Base-by-base conservation (phyloP, 2,797 vertebrate species). In the Amblyraja radiata region DNA sequence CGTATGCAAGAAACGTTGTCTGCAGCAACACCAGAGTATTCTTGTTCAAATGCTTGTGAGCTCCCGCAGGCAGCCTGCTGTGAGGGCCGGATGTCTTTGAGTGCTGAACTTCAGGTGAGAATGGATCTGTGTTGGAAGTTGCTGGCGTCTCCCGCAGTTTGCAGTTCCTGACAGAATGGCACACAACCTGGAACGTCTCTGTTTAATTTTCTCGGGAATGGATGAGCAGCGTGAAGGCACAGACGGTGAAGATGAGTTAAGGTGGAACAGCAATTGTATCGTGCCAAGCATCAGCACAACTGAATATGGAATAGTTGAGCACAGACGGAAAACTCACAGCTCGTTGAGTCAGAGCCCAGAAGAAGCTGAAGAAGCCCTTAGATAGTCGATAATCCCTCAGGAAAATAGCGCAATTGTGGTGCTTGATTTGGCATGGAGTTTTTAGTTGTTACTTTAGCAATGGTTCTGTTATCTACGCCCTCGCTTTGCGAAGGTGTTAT, bases 141-240 rank as follows among this genome's bases (percentile, higher is more conserved):
- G 84, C 32, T 68, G 63, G 61, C 61, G 36, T 68, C 63, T 88
- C 84, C 84, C 61, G 16, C 63, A 88, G 84, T 88, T n/a, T 18
- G 5, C 65, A 7, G 16, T 88, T 88, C 84, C n/a, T 88, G 84
- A n/a, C 84, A 88, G 84, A 68, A 88, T 88, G 61, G 84, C n/a
- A 18, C 7, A 65, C 61, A 88, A 88, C 61, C 84, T 88, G 84
- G 84, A 68, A 88, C 9, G n/a, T 36, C 63, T 68, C n/a, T 18
- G 28, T 88, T 88, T 88, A 65, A 83, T 84, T 32, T 88, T 88
- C 84, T 65, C 84, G n/a, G n/a, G 61, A 65, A 88, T 88, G 84
- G n/a, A 88, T 61, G 61, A 88, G 36, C 84, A 88, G 84, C 84
- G 84, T 88, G 84, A 88, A 88, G 16, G 16, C 10, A 88, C 63